These are phyloP conservation scores for Drosophila melanica DNA, from an alignment of 1,140 invertebrate genomes.

Conservation along the genomic window DNA sequence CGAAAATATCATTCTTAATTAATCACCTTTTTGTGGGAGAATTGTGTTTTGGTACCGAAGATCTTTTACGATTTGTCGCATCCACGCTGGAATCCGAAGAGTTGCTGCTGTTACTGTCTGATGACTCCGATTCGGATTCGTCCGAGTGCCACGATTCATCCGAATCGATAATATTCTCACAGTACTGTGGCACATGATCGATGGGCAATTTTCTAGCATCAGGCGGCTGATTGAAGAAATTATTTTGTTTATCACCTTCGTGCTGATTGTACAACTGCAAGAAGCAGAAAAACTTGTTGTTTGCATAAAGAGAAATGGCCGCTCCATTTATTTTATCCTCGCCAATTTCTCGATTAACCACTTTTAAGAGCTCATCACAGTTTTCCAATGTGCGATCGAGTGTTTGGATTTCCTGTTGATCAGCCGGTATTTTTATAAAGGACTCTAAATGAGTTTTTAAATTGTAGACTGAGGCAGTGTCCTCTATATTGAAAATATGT, in stretches of 20 bases:
- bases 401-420: slow-evolving; percentile 25
- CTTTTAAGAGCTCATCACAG: slow-evolving; percentile 1
- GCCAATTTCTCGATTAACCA: slow-evolving; percentile 12
- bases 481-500: slow-evolving; percentile 26
- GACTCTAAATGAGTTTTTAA: slow-evolving; percentile 26
- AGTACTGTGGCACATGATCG: slow-evolving; percentile 19
- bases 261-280: slow-evolving; percentile 35
- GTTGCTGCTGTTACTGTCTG: slow-evolving; percentile 1
- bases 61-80: not conserved
- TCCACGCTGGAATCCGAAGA: slow-evolving; percentile 3
- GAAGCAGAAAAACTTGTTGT: slow-evolving; percentile 31
- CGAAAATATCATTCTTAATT: not conserved
- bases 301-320: slow-evolving; percentile 33
- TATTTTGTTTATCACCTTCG: slow-evolving; percentile 26
- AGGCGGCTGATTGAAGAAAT: slow-evolving; percentile 26
- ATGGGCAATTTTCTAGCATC: slow-evolving; percentile 13
- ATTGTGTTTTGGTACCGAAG: not conserved
- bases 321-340: slow-evolving; percentile 21
- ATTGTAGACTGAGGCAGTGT: slow-evolving; percentile 9
- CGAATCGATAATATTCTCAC: slow-evolving; percentile 12
- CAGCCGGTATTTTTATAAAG: slow-evolving; percentile 8
- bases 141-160: slow-evolving; percentile 20
- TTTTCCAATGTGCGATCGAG: slow-evolving; percentile 20
- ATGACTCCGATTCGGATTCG: slow-evolving; percentile 3
- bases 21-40: slow-evolving; percentile 10